Base-by-base conservation (phyloP, 2,113 vertebrate species). In the Neodontobutis hainanensis region DNA sequence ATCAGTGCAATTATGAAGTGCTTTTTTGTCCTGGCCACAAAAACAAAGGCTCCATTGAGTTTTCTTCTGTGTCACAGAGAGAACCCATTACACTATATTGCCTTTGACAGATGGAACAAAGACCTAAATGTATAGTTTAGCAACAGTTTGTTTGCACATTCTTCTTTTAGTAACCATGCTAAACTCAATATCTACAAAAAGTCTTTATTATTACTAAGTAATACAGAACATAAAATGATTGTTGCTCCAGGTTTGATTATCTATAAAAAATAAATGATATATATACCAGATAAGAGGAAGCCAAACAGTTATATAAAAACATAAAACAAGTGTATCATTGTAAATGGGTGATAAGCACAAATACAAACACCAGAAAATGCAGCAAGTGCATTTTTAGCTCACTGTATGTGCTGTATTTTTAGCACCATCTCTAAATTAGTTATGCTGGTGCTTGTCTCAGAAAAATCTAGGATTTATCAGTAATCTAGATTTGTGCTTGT, bases 11-110 rank as follows among this genome's bases (percentile, higher is more conserved):
- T 48, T 57, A 75, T 55, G 48, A 42, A 0, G 4, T 6, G 11
- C 55, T 14, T 58, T 15, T 64, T 36, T 76, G 11, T 43, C 60
- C 15, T 8, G 15, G 42, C 51, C 16, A n/a, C 43, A 63, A 9
- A 53, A 74, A 78, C 69, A 86, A 69, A 34, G 64, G 50, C 47
- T 50, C 53, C 62, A 47, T 75, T 84, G 43, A 81, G 36, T 8
- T 47, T 27, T 44, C 10, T 6, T n/a, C 56, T 67, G 35, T 64
- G 51, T 59, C 11, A 40, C 34, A 67, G 44, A 42, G 63, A 59
- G 12, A 40, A 27, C 19, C 19, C 19, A 27, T 47, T 61, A 40
- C 16, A 48, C 27, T 73, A 63, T 46, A 78, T 78, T 35, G 48
- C 53, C 11, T 66, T 35, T 75, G 80, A 80, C 75, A 83, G 56